Conservation (phyloP, 2,113 vertebrate species). For the Pterocles orientalis region DNA sequence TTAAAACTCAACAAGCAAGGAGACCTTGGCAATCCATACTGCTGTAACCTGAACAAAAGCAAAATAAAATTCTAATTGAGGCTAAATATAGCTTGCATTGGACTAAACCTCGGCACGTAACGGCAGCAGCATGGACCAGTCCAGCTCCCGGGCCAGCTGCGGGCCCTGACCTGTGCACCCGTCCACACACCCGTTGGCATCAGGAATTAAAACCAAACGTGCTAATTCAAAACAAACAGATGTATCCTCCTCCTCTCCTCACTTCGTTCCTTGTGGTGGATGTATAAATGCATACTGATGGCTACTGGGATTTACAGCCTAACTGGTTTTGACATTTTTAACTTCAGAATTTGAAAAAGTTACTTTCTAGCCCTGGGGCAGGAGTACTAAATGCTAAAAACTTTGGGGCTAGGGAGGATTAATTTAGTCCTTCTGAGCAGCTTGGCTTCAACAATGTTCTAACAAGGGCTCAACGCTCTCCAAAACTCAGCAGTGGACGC, state of each 20-base stretch:
- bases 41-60: not conserved
- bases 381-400: constrained; percentile 35
- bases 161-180: not conserved
- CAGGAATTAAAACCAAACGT: not conserved
- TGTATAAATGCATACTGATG: constrained; percentile 41
- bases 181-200: not conserved
- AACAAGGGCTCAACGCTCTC: not conserved
- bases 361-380: constrained; percentile 27
- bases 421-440: constrained; percentile 43
- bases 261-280: constrained; percentile 13
- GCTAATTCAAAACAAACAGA: constrained; percentile 34
- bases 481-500: constrained; percentile 20
- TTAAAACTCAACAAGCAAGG: not conserved
- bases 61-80: not conserved
- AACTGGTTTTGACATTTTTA: constrained; percentile 63
- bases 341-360: constrained; percentile 51
- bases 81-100: not conserved
- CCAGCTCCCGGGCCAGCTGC: not conserved
- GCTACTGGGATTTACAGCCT: constrained; percentile 11
- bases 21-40: not conserved
- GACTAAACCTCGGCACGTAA: not conserved
- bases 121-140: not conserved
- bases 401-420: constrained; percentile 10
- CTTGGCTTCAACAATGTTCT: constrained; percentile 14
- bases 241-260: not conserved